Evolutionary conservation across 2,888 invertebrate genomes (phyloP), one percentile per base, ranked within the genome.

Genomic region (Teleogryllus oceanicus): DNA sequence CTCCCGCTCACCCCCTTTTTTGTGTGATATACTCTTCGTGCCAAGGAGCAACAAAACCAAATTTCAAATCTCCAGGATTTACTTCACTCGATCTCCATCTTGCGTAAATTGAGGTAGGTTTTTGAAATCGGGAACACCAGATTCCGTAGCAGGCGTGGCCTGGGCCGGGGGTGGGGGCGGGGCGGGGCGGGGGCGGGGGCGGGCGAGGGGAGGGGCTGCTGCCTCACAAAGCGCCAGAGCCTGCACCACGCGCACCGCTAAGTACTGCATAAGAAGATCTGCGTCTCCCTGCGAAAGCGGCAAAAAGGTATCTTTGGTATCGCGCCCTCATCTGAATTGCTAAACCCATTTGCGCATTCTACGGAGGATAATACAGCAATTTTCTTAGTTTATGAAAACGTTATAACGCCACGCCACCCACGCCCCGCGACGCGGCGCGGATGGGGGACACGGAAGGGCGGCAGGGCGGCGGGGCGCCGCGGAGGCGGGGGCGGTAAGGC

Each of bases 211-310:
- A 4, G 37, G 37, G 37, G 1, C 37, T 37, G 37, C 8, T 37
- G 37, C 5, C 37, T 37, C 37, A 5, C 37, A 37, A 37, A 37
- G 37, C 37, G 37, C 37, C 37, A 37, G 37, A 37, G 37, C 37
- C 37, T 5, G 37, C 37, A 37, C 5, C 4, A 37, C 37, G 37
- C 37, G 37, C 37, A 8, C 37, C 37, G 37, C n/a, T 62, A 62
- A 62, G 62, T 62, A 62, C n/a, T 62, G 13, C 62, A 62, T 62
- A 62, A 62, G 62, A 62, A 62, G 62, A 62, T 62, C 62, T 62
- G 37, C n/a, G 62, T 2, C 16, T 62, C n/a, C 16, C 16, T n/a
- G 62, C 62, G 13, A 18, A 62, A 62, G 62, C 13, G 62, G 62
- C 13, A 37, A 37, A 62, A 62, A 62, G 13, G n/a, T 62, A 62